Evolutionary conservation across 2,888 invertebrate genomes (phyloP), one percentile per base, ranked within the genome.

Genomic region (Prosopocoilus inquinatus): DNA sequence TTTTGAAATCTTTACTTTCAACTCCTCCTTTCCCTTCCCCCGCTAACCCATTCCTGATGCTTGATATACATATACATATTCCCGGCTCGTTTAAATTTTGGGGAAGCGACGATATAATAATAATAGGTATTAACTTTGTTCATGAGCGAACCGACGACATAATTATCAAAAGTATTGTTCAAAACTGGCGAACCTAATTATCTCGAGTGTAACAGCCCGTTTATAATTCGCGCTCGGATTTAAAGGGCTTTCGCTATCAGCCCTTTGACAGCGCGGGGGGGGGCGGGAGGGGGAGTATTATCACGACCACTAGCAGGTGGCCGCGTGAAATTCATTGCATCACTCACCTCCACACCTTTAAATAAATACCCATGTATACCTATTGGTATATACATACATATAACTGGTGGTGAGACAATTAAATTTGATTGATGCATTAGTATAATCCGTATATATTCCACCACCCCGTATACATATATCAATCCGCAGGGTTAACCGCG

Each of bases 401-500:
- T 28, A 28, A 39, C 39, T n/a, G n/a, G 38, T n/a, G 41, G 38
- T n/a, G 41, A 11, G 28, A 38, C 32, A 13, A 41, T 39, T 41
- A 38, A 39, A 38, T 28, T 38, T 49, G 11, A 39, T 16, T 16
- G 49, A 13, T 38, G 28, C 12, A 9, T 11, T 32, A 9, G 9
- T 46, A 38, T 20, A 15, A 44, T 39, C 8, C 39, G 45, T 36
- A 28, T 16, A 44, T 36, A 35, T 35, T 9, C 15, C 3, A 9
- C 13, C 47, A 9, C 13, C 47, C n/a, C 20, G 15, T 47, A n/a
- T n/a, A 47, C 38, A 38, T 53, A 47, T 39, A 53, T 53, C 53
- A 53, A 53, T 47, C 15, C 43, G 16, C 43, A 41, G 35, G 53
- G 53, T 47, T 53, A 53, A 53, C 53, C 53, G 33, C 50, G 50